Percentiles rank a stretch among this genome's conserved stretches.
Conservation (phyloP, 2,888 invertebrate genomes). For the Chromoteleia sp. region DNA sequence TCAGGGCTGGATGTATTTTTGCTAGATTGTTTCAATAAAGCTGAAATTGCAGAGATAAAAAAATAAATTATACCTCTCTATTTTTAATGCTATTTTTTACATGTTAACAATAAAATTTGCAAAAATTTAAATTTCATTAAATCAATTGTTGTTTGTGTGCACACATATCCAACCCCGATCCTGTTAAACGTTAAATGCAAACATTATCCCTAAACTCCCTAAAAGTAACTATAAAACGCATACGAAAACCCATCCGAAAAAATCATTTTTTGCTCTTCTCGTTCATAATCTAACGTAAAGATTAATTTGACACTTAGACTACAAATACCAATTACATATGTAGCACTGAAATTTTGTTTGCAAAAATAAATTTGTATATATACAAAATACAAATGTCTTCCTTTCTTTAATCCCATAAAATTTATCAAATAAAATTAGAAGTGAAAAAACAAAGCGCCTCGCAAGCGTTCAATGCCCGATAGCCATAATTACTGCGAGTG, state of each 20-base stretch:
- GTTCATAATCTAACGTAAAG: slow-evolving; percentile 52
- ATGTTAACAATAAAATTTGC: too few relatives aligned
- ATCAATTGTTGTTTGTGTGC: background rate
- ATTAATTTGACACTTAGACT: slow-evolving; percentile 61
- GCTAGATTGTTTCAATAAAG: too few relatives aligned
- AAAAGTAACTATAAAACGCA: slow-evolving; percentile 31
- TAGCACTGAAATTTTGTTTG: slow-evolving; percentile 40
- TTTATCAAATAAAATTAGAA: slow-evolving; percentile 20
- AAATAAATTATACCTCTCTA: too few relatives aligned
- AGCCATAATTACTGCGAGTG: slow-evolving; percentile 68
- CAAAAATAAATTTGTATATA: slow-evolving; percentile 59
- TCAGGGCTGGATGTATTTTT: slow-evolving; percentile 16
- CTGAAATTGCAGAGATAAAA: too few relatives aligned
- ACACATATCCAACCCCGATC: slow-evolving; percentile 6
- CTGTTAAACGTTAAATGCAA: slow-evolving; percentile 27
- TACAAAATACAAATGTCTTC: slow-evolving; percentile 55
- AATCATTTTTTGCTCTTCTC: slow-evolving; percentile 32
- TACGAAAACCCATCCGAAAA: slow-evolving; percentile 28
- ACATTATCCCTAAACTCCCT: slow-evolving; percentile 24
- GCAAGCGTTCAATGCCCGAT: slow-evolving; percentile 50
- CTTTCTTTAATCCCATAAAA: slow-evolving; percentile 20
- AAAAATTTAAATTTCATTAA: too few relatives aligned
- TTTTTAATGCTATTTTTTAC: too few relatives aligned
- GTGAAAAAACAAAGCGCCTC: slow-evolving; percentile 43
- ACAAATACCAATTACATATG: slow-evolving; percentile 50